Percentiles rank a stretch among this genome's conserved stretches.
These are phyloP conservation scores for Coleophora deauratella DNA, from an alignment of 2,888 invertebrate genomes.

Conservation along the genomic window DNA sequence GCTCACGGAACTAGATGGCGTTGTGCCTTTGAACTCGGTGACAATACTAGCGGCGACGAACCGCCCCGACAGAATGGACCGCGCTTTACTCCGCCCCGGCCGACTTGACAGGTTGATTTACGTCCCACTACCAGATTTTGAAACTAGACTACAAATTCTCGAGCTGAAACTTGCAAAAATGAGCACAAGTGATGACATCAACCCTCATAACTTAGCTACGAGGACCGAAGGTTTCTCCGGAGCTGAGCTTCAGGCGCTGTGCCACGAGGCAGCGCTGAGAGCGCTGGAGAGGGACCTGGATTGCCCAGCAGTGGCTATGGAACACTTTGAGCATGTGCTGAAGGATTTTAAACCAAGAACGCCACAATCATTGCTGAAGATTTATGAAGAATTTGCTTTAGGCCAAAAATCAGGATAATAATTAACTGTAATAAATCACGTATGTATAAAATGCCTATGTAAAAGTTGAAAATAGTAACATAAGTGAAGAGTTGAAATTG, in stretches of 20 bases:
- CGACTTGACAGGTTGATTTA: slow-evolving; percentile 93
- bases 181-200: slow-evolving; percentile 78
- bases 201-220: slow-evolving; percentile 77
- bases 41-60: slow-evolving; percentile 97
- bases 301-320: slow-evolving; percentile 73
- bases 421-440: too few relatives aligned
- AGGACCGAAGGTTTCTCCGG: slow-evolving; percentile 91
- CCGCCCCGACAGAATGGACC: slow-evolving; percentile 95
- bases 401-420: slow-evolving; percentile 45
- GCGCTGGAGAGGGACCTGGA: slow-evolving; percentile 86
- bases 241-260: slow-evolving; percentile 92
- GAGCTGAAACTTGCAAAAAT: slow-evolving; percentile 83
- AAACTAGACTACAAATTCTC: slow-evolving; percentile 88
- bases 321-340: slow-evolving; percentile 84
- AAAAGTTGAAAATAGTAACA: not conserved
- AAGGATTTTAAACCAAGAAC: slow-evolving; percentile 84
- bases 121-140: slow-evolving; percentile 90
- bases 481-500: too few relatives aligned
- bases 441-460: too few relatives aligned
- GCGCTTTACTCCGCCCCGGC: slow-evolving; percentile 92
- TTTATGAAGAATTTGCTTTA: slow-evolving; percentile 80
- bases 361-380: slow-evolving; percentile 77
- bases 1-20: slow-evolving; percentile 95
- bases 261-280: slow-evolving; percentile 92
- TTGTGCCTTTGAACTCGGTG: slow-evolving; percentile 89